Base-by-base conservation (phyloP, 2,797 vertebrate species). In the Coendou prehensilis region DNA sequence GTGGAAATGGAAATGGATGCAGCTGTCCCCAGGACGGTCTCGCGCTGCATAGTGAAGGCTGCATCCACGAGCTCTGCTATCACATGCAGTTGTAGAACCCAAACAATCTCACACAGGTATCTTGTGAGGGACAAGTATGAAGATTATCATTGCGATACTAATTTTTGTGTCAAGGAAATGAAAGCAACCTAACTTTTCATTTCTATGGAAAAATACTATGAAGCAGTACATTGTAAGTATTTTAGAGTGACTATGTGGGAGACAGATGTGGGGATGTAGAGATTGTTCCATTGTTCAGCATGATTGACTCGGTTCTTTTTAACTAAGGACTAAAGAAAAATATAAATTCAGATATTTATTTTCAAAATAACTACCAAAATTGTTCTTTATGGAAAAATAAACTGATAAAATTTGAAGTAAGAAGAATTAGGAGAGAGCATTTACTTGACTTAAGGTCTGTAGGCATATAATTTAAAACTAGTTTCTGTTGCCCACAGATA, bases 291-390 rank as follows among this genome's bases (percentile, higher is more conserved):
- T 10, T 63, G 30, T 84, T 84, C 47, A 26, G 9, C 47, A 54
- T 71, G 28, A 30, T 17, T 59, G 56, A 90, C 33, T 61, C 15
- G 54, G 0, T 28, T 82, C 10, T 80, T 63, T 87, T 50, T 13
- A 83, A 75, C 11, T 0, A 2, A 93, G 0, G 26, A 37, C 26
- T 57, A 79, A 90, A 76, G 17, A n/a, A 14, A 13, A 76, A 69
- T 75, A 57, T 45, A 30, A 94, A 94, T 75, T 61, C 15, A 33
- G n/a, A 41, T 79, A 84, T 10, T 41, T 67, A 76, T 50, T 84
- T 93, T 90, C 8, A 83, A 83, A 89, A 89, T 81, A 92, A 84
- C 91, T 52, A 75, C 26, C 30, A 50, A 79, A 56, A 61, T 41
- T 47, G 5, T n/a, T 82, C 75, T 89, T 59, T 83, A 26, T 63